A percentile compares a stretch with the other conserved stretches of the same genome.
phyloP scores from a whole-genome alignment of 2,888 invertebrate species.

The Pseudoips prasinana region DNA sequence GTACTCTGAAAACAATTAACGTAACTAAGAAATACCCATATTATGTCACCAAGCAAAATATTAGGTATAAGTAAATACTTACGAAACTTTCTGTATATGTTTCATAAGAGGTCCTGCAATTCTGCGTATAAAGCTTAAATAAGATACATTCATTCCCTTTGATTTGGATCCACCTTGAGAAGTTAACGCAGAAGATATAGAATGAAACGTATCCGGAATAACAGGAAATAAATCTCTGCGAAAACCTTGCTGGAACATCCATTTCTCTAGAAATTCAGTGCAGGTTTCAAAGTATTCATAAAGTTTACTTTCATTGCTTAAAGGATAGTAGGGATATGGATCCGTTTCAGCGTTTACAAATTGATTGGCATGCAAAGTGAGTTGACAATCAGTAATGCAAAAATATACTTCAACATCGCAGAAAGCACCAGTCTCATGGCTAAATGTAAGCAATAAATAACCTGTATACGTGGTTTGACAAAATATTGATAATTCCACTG shows the following conservation, averaged over 20 bases:
- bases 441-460: conserved; percentile 47
- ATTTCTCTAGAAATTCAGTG: conserved; percentile 62
- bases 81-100: conserved; percentile 61
- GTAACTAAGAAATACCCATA: no score
- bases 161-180: conserved; percentile 49
- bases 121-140: conserved; percentile 63
- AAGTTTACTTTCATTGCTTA: conserved; percentile 44
- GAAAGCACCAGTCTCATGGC: conserved; percentile 51
- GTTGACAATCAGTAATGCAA: conserved; percentile 61
- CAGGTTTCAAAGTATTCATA: conserved; percentile 58
- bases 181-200: conserved; percentile 53
- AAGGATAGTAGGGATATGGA: conserved; percentile 68
- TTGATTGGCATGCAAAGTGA: conserved; percentile 57
- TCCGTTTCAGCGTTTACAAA: conserved; percentile 46
- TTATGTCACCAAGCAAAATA: no score
- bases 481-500: conserved; percentile 47
- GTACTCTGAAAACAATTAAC: conserved; percentile 39
- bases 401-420: conserved; percentile 65
- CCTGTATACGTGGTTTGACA: conserved; percentile 40
- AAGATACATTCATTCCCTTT: conserved; percentile 67
- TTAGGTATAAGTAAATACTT: conserved; percentile 37
- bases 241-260: conserved; percentile 76
- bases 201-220: conserved; percentile 70
- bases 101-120: conserved; percentile 72
- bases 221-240: conserved; percentile 68